Evolutionary conservation across 1,140 invertebrate genomes (phyloP).

Genomic region (Cotesia vestalis): DNA sequence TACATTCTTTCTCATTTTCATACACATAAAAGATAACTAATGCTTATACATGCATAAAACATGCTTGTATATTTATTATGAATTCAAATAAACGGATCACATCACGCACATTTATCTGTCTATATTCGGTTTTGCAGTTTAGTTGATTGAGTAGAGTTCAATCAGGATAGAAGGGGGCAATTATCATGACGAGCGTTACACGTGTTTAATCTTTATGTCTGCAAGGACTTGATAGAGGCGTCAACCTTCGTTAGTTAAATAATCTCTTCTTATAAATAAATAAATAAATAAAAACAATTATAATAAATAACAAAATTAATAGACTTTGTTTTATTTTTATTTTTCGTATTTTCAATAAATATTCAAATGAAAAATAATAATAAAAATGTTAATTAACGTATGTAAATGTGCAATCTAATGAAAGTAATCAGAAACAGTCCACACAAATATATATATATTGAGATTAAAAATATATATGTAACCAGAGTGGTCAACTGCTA

Average conservation of each 20-base stretch:
- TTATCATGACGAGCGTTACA: conserved; percentile 35
- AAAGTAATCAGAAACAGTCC: no score
- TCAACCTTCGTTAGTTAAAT: conserved; percentile 39
- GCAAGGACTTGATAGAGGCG: conserved; percentile 38
- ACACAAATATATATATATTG: conserved; percentile 4
- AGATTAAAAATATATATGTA: conserved; percentile 14
- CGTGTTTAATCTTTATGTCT: conserved; percentile 37
- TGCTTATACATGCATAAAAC: conserved; percentile 15
- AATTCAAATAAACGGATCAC: conserved; percentile 6
- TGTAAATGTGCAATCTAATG: no score
- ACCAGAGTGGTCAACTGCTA: conserved; percentile 10
- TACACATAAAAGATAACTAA: conserved; percentile 13
- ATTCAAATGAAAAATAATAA: no score
- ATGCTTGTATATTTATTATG: conserved; percentile 9
- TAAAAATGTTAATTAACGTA: no score
- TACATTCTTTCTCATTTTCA: conserved; percentile 5
- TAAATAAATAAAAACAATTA: not conserved
- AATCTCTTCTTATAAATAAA: conserved; percentile 19
- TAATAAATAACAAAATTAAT: not conserved
- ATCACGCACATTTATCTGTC: conserved; percentile 17
- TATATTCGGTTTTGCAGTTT: not conserved
- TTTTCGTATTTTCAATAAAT: not conserved
- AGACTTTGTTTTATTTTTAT: not conserved
- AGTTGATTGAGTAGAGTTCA: not conserved
- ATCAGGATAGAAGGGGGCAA: not conserved